Evolutionary conservation across 2,888 invertebrate genomes (phyloP), one percentile per base, ranked within the genome.

Genomic region (Drosophila nr. fundita): DNA sequence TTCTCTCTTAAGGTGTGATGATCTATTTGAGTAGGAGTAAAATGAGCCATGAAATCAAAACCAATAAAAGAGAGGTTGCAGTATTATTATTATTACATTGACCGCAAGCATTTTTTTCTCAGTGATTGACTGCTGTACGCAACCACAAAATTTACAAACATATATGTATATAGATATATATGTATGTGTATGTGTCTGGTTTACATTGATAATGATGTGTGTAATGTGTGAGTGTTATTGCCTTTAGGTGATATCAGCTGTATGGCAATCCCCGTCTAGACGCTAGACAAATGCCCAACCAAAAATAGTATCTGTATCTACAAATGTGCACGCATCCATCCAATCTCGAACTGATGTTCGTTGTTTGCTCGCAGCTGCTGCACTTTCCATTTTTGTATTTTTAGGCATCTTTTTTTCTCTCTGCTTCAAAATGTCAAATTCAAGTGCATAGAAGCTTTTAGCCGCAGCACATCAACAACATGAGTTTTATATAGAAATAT

Each of bases 261-360:
- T 64, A 59, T 63, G 68, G 53, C 64, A 66, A 59, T 66, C 65
- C 70, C 34, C 15, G 13, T 32, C 80, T 45, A 45, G 45, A 45
- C 45, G 70, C 86, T 75, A 80, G 80, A 82, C 82, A 57, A 57
- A 75, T 80, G 75, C 71, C 71, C 70, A 80, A 86, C 83, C 78
- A 77, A 76, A 88, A 88, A 83, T 80, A 82, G 76, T 73, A 32
- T 18, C 27, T 38, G 24, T 27, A 11, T 54, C 53, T 34, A 8
- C 34, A 34, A 34, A 34, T 52, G 32, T 21, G 52, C 8, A 36
- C 54, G 36, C 34, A 48, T 69, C 34, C 42, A 55, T 69, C 34
- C 42, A 55, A 36, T 59, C 53, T 59, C 53, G 30, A 40, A 29
- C 34, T 52, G 59, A 49, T 38, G 58, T 57, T 61, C 60, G 65